These are phyloP conservation scores for Dendrophyllia cribrosa DNA, from an alignment of 64 coral and sea anemone genomes.

Conservation along the genomic window DNA sequence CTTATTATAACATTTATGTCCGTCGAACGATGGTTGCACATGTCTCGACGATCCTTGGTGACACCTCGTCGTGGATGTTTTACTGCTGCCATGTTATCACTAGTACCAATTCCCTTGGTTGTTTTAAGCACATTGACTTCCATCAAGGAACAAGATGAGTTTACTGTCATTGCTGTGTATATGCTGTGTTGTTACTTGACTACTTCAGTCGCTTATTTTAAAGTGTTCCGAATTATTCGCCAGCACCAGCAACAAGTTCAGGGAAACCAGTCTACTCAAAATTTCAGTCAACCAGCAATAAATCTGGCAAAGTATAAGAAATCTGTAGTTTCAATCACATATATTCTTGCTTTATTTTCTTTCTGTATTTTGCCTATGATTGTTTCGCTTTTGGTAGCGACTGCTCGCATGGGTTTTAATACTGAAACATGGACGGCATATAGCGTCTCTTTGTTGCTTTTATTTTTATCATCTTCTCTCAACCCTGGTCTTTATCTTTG, in stretches of 20 bases:
- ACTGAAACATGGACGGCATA: not conserved
- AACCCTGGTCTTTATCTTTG: conserved; percentile 3
- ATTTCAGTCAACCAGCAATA: not conserved
- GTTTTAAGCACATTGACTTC: not conserved
- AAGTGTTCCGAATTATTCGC: conserved; percentile 16
- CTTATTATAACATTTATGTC: conserved; percentile 5
- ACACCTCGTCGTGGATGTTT: not conserved
- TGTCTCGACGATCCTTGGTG: not conserved
- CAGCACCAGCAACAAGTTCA: conserved; percentile 20
- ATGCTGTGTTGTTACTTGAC: not conserved
- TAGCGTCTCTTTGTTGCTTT: not conserved
- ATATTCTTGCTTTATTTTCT: not conserved
- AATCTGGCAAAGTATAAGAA: conserved; percentile 11
- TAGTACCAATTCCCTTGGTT: not conserved
- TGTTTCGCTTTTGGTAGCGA: not conserved
- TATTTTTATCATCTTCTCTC: not conserved
- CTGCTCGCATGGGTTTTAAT: not conserved
- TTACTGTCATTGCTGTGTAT: not conserved
- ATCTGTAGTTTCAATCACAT: not conserved
- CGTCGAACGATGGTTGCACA: conserved; percentile 37
- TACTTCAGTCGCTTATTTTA: not conserved
- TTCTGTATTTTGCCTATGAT: not conserved
- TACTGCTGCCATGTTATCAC: not conserved
- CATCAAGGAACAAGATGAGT: too few species aligned
- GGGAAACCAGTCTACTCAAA: not conserved